phyloP scores from a whole-genome alignment of 2,113 vertebrate genomes.

The Fregata magnificens region DNA sequence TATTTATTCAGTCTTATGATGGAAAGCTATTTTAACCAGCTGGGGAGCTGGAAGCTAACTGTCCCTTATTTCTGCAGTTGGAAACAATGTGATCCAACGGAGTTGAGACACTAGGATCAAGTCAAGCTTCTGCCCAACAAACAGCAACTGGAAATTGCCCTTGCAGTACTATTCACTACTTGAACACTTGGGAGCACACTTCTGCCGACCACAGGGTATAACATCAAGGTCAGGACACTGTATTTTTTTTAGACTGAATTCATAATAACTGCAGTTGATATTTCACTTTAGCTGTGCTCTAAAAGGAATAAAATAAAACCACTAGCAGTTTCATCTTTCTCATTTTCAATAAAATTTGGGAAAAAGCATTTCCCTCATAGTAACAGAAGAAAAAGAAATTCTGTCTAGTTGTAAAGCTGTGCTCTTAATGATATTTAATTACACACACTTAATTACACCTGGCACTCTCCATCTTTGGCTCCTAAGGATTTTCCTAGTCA shows the following conservation, averaged over 20 bases:
- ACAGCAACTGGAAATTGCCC: neutral
- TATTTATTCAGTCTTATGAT: neutral
- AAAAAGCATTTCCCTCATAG: neutral
- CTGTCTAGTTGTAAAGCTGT: neutral
- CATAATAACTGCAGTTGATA: neutral
- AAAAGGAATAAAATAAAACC: neutral
- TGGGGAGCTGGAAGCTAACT: neutral
- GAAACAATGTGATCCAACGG: neutral
- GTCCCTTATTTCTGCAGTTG: neutral
- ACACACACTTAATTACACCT: conserved; percentile 20
- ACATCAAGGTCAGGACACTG: neutral
- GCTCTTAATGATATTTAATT: conserved; percentile 44
- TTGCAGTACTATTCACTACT: neutral
- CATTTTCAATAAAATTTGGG: neutral
- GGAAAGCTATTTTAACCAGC: neutral
- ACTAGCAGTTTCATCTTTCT: neutral
- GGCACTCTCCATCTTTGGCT: neutral
- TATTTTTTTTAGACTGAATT: neutral
- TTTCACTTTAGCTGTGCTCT: neutral
- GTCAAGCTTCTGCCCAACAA: neutral
- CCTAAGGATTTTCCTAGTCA: conserved; percentile 13
- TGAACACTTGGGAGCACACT: neutral
- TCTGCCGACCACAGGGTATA: neutral
- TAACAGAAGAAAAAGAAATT: neutral
- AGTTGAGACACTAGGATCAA: neutral